Conservation (phyloP, 2,888 invertebrate genomes). For the Rapana venosa region DNA sequence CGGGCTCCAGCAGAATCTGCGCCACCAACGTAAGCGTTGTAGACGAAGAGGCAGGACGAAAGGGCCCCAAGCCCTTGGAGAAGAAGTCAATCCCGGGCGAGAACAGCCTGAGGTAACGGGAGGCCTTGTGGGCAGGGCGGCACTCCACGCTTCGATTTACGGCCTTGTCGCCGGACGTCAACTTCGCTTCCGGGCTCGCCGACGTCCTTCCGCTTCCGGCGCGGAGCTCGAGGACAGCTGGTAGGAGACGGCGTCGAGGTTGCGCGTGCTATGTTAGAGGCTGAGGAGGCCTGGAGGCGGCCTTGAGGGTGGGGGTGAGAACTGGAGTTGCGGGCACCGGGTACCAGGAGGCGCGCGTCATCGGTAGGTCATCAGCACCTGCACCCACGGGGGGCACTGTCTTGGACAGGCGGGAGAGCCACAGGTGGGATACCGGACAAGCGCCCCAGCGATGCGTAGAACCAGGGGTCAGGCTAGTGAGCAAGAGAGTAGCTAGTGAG, state of each 20-base stretch:
- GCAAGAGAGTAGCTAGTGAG: too few relatives aligned
- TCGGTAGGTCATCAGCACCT: too few relatives aligned
- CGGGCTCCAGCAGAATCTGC: slow-evolving; percentile 1
- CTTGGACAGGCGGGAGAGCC: too few relatives aligned
- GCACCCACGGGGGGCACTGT: too few relatives aligned
- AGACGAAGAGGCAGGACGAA: slow-evolving; percentile 1
- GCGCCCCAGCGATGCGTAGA: too few relatives aligned
- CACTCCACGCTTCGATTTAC: background rate
- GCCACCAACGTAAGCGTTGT: background rate
- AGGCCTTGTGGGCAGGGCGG: too few relatives aligned
- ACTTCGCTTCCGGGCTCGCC: background rate
- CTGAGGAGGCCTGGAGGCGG: background rate
- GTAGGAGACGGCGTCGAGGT: background rate
- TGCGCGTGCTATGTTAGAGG: background rate
- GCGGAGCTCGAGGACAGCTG: background rate
- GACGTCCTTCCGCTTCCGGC: background rate
- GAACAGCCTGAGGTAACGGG: background rate
- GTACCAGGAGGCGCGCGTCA: slow-evolving; percentile 17
- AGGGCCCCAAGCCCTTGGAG: background rate
- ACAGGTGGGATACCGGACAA: too few relatives aligned
- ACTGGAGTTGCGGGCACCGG: slow-evolving; percentile 35
- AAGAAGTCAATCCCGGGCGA: background rate
- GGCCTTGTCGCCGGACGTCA: background rate
- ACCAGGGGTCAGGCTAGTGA: too few relatives aligned
- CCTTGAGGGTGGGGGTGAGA: background rate